Base-by-base conservation (phyloP, 1,140 invertebrate species). In the Limonius californicus region DNA sequence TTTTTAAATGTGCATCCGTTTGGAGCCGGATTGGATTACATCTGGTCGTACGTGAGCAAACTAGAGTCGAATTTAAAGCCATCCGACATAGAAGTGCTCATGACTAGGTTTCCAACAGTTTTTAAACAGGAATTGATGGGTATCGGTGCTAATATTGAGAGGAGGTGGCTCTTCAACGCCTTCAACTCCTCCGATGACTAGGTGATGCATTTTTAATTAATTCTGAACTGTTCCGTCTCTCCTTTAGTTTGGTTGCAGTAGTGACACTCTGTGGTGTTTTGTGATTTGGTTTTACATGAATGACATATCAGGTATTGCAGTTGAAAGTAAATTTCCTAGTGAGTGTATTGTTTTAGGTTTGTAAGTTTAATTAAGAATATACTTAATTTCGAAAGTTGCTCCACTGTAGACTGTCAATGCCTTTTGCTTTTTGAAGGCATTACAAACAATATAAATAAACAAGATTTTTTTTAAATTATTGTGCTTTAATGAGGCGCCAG, bases 1-100 rank as follows among this genome's bases (percentile, higher is more conserved):
- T 94, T 92, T 79, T 81, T 94, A 23, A 88, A 94, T 73, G 88
- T 94, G 43, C 92, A 95, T 81, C 92, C 92, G 0, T 89, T 90
- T 72, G 92, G 92, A 42, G 90, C 91, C 1, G 89, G 88, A 59
- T 82, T 91, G 2, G 90, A 92, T 74, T 91, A 91, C 71, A 84
- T 94, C 66, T 90, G 88, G 85, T 92, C 87, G 2, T 94, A 92
- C 76, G 81, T 94, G 53, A 86, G 87, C 73, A 90, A 89, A 78
- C 80, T 90, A 59, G 84, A 89, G 54, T 80, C 86, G 1, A 80
- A 80, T 59, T 74, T 90, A 12, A 82, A 84, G 67, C 82, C 85
- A 0, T 84, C 83, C 43, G 88, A 92, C 70, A 83, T 94, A 4
- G 89, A 92, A 77, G 80, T 82, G 66, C 76, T 93, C 35, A 84